Percentiles rank a stretch among this genome's conserved stretches.
Evolutionary conservation across 92 coral and sea anemone genomes (phyloP).

Genomic region (Palythoa heliodiscus): DNA sequence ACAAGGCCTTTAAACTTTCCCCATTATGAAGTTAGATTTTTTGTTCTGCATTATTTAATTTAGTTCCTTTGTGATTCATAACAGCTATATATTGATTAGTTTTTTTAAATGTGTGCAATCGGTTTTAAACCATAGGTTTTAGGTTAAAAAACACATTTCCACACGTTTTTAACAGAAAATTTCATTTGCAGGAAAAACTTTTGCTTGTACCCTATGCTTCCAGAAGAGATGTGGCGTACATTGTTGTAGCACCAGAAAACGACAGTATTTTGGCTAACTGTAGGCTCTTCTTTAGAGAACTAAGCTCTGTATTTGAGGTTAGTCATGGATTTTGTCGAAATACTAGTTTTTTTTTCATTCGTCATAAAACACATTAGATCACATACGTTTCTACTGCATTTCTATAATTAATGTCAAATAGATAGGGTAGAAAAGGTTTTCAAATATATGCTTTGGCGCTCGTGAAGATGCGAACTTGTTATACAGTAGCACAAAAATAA

Average conservation of each 20-base stretch:
- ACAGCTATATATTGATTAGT: too few species aligned
- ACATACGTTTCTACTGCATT: too few species aligned
- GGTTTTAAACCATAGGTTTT: too few species aligned
- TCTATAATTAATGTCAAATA: too few species aligned
- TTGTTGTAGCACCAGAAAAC: constrained; percentile 96
- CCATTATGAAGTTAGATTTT: too few species aligned
- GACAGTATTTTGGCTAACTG: constrained; percentile 81
- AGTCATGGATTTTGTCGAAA: neutral
- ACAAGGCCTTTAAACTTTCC: neutral
- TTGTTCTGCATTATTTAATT: too few species aligned
- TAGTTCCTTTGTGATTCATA: too few species aligned
- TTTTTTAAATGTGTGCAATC: too few species aligned
- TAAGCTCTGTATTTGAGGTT: constrained; percentile 97
- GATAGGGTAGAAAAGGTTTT: too few species aligned
- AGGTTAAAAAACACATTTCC: neutral
- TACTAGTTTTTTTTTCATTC: neutral
- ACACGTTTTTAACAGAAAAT: neutral
- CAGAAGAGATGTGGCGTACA: constrained; percentile 88
- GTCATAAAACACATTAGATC: neutral
- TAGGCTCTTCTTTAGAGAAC: constrained; percentile 90
- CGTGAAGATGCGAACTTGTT: too few species aligned
- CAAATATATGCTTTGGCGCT: too few species aligned
- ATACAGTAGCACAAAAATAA: too few species aligned
- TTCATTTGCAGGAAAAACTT: constrained; percentile 76
- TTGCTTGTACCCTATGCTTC: constrained; percentile 92